Base-by-base conservation (phyloP, 1,140 invertebrate species). In the Fopius arisanus region DNA sequence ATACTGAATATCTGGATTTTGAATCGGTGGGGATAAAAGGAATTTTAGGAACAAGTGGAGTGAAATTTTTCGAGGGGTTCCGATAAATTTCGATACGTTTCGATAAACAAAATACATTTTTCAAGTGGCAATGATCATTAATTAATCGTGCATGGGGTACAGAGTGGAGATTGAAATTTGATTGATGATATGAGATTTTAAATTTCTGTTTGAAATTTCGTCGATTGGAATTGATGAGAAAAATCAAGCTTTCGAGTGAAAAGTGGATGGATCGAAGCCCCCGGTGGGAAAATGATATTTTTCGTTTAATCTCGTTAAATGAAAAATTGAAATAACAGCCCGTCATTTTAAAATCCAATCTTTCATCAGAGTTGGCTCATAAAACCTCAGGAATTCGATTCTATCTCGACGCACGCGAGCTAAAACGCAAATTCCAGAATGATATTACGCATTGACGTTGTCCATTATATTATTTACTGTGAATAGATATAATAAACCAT, bases 391-490 rank as follows among this genome's bases (percentile, higher is more conserved):
- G 54, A 59, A 59, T 28, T 14, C 23, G 54, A 59, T 59, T 59
- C 16, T 26, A 59, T 59, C 54, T 26, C 19, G 19, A 59, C 54
- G 54, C 54, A 59, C 19, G 54, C 23, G 5, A 23, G 7, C 43
- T 59, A 59, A 59, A 59, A 59, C 54, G 23, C 54, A 59, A 59
- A 59, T 59, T 59, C 54, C 54, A 26, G 54, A 59, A 59, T 59
- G 54, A 28, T 26, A 59, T 59, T 59, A 59, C 54, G 54, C 54
- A 59, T 59, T 59, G 54, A 59, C 54, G 54, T 28, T 59, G 54
- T 59, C 54, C 54, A 59, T 59, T 59, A 59, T 59, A 59, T 59
- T 59, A 59, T 59, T 59, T 59, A 59, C 19, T 59, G 54, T 59
- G 14, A 59, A 59, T 26, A 59, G 19, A 59, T 59, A 59, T 59